These are phyloP conservation scores for Leptopilina clavipes DNA, from an alignment of 1,140 invertebrate species.

Conservation along the genomic window DNA sequence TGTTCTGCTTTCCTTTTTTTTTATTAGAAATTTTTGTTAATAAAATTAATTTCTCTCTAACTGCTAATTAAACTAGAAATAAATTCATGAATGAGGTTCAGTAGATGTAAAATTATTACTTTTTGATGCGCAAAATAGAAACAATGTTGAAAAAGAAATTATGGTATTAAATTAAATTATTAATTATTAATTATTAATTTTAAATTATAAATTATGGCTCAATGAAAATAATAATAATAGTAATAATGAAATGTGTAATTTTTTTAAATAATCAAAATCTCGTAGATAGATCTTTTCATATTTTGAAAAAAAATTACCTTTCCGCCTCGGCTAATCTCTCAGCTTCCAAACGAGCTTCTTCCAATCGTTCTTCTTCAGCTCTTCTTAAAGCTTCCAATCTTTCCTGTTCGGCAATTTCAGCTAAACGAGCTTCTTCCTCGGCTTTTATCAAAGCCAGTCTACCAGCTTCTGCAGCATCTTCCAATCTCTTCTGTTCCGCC, in stretches of 20 bases:
- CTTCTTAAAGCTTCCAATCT: slow-evolving; percentile 64
- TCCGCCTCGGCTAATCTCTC: slow-evolving; percentile 56
- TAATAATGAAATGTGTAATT: too few relatives aligned
- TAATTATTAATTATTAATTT: too few relatives aligned
- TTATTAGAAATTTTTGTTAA: slow-evolving; percentile 28
- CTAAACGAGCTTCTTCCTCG: slow-evolving; percentile 61
- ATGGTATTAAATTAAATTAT: too few relatives aligned
- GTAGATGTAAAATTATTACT: neutral
- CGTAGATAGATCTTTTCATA: too few relatives aligned
- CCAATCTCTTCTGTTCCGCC: slow-evolving; percentile 61
- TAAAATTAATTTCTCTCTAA: neutral
- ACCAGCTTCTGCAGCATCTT: slow-evolving; percentile 63
- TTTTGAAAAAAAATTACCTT: slow-evolving; percentile 42
- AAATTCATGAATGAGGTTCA: slow-evolving; percentile 9
- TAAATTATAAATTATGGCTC: too few relatives aligned
- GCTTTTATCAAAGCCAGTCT: slow-evolving; percentile 62
- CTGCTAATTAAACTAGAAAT: slow-evolving; percentile 6
- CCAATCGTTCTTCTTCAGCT: slow-evolving; percentile 62
- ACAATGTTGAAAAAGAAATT: too few relatives aligned
- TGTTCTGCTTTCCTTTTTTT: slow-evolving; percentile 61
- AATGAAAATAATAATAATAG: too few relatives aligned
- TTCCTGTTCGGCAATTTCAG: slow-evolving; percentile 69
- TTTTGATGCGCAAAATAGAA: neutral
- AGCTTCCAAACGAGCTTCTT: slow-evolving; percentile 61
- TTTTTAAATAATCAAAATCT: too few relatives aligned